phyloP scores from a whole-genome alignment of 2,888 invertebrate genomes.

The Ectemnius lituratus region DNA sequence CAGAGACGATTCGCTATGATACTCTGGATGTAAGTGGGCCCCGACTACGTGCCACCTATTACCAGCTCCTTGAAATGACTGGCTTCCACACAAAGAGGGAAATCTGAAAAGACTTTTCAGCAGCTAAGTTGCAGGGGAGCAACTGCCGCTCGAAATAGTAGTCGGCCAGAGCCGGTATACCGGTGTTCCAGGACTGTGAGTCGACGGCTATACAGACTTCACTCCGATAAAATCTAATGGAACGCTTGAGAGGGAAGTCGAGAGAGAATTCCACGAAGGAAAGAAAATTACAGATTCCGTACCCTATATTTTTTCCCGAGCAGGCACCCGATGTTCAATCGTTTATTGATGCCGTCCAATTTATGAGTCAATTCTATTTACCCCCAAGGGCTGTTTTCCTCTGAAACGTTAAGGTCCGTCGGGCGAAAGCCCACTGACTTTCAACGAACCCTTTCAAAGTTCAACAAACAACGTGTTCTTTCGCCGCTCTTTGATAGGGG shows the following conservation, averaged over 20 bases:
- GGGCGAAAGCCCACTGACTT: not conserved
- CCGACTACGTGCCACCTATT: no score
- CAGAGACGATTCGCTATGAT: no score
- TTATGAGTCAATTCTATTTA: slow-evolving; percentile 42
- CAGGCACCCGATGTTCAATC: slow-evolving; percentile 38
- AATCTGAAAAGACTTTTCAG: slow-evolving; percentile 19
- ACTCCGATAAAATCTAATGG: slow-evolving; percentile 51
- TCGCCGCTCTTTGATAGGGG: no score
- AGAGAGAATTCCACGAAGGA: slow-evolving; percentile 31
- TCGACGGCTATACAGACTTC: slow-evolving; percentile 27
- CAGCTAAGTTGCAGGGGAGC: slow-evolving; percentile 43
- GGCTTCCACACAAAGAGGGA: not conserved
- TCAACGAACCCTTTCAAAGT: not conserved
- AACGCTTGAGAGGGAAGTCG: slow-evolving; percentile 34
- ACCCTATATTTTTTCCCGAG: slow-evolving; percentile 44
- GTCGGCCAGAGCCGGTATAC: slow-evolving; percentile 10
- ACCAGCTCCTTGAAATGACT: no score
- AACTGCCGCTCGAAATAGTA: slow-evolving; percentile 33
- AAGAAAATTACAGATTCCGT: slow-evolving; percentile 51
- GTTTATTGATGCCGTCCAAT: slow-evolving; percentile 49
- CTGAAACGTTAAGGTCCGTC: not conserved
- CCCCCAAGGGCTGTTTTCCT: not conserved
- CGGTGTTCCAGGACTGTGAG: slow-evolving; percentile 38
- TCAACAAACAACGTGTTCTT: not conserved
- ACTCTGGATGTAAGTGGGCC: no score